A percentile compares a stretch with the other conserved stretches of the same genome.
These are phyloP conservation scores for Naso thynnoides DNA, from an alignment of 2,797 vertebrate species.

Conservation along the genomic window DNA sequence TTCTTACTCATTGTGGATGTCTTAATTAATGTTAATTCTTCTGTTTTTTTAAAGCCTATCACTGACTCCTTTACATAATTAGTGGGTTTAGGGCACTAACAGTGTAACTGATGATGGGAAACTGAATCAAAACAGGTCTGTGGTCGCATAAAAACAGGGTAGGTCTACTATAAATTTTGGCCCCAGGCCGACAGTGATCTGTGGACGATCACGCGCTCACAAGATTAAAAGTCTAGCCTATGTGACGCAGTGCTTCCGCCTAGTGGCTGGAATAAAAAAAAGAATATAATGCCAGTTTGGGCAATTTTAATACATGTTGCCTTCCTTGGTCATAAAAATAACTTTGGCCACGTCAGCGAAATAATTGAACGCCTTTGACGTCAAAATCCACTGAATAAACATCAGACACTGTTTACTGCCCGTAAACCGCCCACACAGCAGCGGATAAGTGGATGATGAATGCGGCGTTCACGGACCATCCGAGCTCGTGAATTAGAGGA, in stretches of 20 bases:
- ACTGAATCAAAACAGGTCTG: neutral
- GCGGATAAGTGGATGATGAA: neutral
- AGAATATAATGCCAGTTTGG: too few relatives aligned
- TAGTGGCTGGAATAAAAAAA: constrained; percentile 22
- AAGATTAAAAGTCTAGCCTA: neutral
- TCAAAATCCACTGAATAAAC: neutral
- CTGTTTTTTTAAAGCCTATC: neutral
- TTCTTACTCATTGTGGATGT: too few relatives aligned
- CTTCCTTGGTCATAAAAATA: too few relatives aligned
- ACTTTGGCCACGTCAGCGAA: neutral
- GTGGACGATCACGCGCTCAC: neutral
- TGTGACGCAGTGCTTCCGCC: constrained; percentile 49
- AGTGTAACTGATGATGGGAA: neutral
- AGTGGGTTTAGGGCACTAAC: neutral
- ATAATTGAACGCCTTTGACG: neutral
- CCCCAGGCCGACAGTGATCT: neutral
- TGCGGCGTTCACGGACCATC: constrained; percentile 40
- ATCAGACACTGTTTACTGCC: neutral
- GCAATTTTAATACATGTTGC: too few relatives aligned
- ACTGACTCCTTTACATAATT: neutral
- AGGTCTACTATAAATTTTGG: neutral
- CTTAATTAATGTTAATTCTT: neutral
- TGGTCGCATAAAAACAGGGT: neutral
- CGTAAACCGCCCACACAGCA: constrained; percentile 36
- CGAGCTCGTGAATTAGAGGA: rapidly evolving